These are phyloP conservation scores for Rhinatrema bivittatum DNA, from an alignment of 2,797 vertebrate species.

Conservation along the genomic window DNA sequence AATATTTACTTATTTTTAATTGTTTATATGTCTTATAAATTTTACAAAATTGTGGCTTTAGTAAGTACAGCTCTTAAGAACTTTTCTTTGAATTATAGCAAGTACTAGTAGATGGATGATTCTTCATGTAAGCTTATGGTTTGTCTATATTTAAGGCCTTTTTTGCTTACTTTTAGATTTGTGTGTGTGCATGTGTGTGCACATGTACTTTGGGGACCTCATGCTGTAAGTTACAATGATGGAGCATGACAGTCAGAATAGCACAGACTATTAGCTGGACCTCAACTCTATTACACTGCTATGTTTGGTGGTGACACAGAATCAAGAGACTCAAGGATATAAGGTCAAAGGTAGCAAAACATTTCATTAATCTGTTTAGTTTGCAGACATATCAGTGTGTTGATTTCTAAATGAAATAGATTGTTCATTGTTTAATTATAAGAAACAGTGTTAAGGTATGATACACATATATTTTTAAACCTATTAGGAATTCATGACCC, in stretches of 20 bases:
- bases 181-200: slow-evolving; percentile 20
- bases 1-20: no score
- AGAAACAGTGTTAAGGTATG: slow-evolving; percentile 30
- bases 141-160: slow-evolving; percentile 45
- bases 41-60: no score
- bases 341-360: slow-evolving; percentile 79
- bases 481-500: no score
- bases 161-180: slow-evolving; percentile 48
- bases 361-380: slow-evolving; percentile 76
- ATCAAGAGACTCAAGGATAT: slow-evolving; percentile 75
- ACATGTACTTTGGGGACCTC: slow-evolving; percentile 67
- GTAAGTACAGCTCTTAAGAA: no score
- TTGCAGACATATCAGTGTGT: slow-evolving; percentile 50
- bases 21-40: no score
- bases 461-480: no score
- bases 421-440: slow-evolving; percentile 56
- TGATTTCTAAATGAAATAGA: slow-evolving; percentile 53
- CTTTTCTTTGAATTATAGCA: no score
- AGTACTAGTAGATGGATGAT: no score
- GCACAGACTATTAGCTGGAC: slow-evolving; percentile 73
- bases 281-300: slow-evolving; percentile 74
- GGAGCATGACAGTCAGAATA: slow-evolving; percentile 79
- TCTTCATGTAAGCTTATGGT: no score
- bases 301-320: slow-evolving; percentile 71
- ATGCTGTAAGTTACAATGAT: slow-evolving; percentile 77